Percentiles rank a stretch among this genome's conserved stretches.
Evolutionary conservation across 2,888 invertebrate species (phyloP).

Genomic region (Platynereis dumerilii): DNA sequence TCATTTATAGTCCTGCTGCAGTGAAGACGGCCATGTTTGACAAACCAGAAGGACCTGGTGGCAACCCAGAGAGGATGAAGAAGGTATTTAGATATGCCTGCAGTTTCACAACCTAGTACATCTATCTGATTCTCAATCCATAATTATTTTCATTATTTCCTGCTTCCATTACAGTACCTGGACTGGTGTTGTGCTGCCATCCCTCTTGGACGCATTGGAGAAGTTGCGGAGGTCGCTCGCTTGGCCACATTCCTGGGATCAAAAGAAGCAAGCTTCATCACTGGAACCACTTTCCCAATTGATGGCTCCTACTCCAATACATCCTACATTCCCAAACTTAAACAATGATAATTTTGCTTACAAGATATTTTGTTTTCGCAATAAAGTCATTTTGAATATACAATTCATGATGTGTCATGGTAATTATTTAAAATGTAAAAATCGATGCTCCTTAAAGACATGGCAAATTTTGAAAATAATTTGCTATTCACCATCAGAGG

Average conservation of each 20-base stretch:
- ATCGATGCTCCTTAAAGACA: no score
- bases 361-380: no score
- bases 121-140: no score
- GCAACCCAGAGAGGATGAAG: background rate
- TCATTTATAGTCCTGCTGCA: conserved; percentile 6
- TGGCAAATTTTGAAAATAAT: no score
- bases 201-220: conserved; percentile 15
- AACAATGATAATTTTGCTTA: no score
- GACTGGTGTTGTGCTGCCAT: conserved; percentile 17
- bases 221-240: conserved; percentile 9
- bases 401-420: no score
- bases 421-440: no score
- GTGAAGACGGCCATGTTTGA: conserved; percentile 13
- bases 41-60: conserved; percentile 10
- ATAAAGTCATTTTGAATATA: no score
- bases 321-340: conserved; percentile 9
- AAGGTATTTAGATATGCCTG: conserved; percentile 1
- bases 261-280: conserved; percentile 7
- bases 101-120: no score
- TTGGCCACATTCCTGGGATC: conserved; percentile 12
- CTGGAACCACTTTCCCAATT: conserved; percentile 14
- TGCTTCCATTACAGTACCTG: conserved; percentile 7
- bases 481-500: no score
- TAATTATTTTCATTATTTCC: no score
- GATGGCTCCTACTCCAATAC: conserved; percentile 12